These are phyloP conservation scores for Luscinia luscinia DNA, from an alignment of 2,797 vertebrate genomes.

Conservation along the genomic window DNA sequence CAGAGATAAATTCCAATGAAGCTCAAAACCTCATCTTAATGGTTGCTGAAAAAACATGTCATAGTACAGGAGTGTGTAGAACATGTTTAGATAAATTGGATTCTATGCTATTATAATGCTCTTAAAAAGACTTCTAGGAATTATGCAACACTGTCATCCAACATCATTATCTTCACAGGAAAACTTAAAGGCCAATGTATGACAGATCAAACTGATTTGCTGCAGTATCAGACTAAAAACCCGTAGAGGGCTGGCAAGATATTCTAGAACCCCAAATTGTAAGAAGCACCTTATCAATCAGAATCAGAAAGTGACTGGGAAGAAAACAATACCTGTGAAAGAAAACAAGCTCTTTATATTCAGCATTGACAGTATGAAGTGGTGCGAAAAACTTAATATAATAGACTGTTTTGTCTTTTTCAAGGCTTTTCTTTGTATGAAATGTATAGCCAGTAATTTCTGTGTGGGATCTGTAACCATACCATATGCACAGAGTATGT, in stretches of 20 bases:
- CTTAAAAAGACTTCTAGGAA: background rate
- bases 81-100: background rate
- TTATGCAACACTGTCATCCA: background rate
- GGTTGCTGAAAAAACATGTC: background rate
- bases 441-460: background rate
- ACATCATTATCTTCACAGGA: background rate
- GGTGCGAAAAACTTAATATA: background rate
- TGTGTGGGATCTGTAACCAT: background rate
- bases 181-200: background rate
- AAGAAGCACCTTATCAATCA: background rate
- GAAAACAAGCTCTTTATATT: background rate
- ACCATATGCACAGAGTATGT: background rate
- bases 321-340: background rate
- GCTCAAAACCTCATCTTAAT: conserved; percentile 23
- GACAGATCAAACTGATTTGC: background rate
- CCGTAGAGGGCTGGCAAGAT: background rate
- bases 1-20: conserved; percentile 32
- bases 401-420: background rate
- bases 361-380: background rate
- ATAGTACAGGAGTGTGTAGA: background rate
- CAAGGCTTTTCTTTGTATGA: background rate
- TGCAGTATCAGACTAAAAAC: background rate
- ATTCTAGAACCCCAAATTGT: background rate
- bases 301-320: background rate
- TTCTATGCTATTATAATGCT: background rate